phyloP scores from a whole-genome alignment of 2,113 vertebrate species.

The Varanus salvator region DNA sequence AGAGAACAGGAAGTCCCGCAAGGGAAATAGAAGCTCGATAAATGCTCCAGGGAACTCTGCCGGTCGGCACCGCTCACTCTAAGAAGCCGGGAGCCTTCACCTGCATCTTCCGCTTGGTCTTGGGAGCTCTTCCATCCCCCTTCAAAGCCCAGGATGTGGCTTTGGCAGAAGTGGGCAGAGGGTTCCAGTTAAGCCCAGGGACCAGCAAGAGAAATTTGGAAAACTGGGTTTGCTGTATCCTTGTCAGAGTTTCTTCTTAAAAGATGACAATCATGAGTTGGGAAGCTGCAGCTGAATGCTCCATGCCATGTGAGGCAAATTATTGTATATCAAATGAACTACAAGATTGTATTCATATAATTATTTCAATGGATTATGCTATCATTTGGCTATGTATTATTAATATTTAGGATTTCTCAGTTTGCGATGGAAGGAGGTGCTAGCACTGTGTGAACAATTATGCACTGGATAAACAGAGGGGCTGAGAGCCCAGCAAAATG shows the following conservation, averaged over 20 bases:
- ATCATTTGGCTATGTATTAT: neutral
- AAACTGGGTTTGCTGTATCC: too few relatives aligned
- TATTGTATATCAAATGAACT: neutral
- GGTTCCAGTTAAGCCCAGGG: too few relatives aligned
- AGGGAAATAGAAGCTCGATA: too few relatives aligned
- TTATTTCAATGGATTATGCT: neutral
- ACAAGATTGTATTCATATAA: neutral
- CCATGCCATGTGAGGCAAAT: neutral
- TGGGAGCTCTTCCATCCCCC: neutral
- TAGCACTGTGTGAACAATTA: neutral
- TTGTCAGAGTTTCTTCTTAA: neutral
- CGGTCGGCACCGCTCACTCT: too few relatives aligned
- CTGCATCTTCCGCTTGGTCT: neutral
- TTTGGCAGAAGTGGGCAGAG: neutral
- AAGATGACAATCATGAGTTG: neutral
- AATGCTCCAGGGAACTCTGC: too few relatives aligned
- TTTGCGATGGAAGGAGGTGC: neutral
- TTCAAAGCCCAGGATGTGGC: neutral
- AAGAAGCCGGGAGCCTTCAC: neutral
- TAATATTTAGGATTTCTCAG: neutral
- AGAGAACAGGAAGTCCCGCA: too few relatives aligned
- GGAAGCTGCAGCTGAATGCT: neutral
- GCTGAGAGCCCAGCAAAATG: neutral
- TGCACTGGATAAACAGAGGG: neutral
- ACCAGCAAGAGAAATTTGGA: too few relatives aligned